Evolutionary conservation across 1,140 invertebrate genomes (phyloP).

Genomic region (Vollenhovia emeryi): DNA sequence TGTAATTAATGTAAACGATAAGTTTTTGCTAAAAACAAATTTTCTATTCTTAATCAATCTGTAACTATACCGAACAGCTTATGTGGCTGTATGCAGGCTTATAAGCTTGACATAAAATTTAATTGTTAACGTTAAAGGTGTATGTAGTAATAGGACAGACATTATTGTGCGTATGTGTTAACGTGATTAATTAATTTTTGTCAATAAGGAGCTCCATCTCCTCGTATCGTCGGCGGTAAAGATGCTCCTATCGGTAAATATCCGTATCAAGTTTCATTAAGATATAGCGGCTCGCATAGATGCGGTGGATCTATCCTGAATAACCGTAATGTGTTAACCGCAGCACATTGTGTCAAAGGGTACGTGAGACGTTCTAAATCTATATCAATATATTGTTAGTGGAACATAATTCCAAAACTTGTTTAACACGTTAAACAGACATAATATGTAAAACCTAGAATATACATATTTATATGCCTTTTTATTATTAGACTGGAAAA

Average conservation of each 20-base stretch:
- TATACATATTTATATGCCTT: too few species aligned
- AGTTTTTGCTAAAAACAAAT: not conserved
- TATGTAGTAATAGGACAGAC: not conserved
- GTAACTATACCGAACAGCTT: not conserved
- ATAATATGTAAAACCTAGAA: not conserved
- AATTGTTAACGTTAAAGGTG: not conserved
- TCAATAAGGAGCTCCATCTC: not conserved
- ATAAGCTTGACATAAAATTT: not conserved
- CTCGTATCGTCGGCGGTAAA: not conserved
- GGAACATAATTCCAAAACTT: not conserved
- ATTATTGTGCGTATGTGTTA: not conserved
- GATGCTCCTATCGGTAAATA: constrained; percentile 22
- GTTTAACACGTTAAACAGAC: not conserved
- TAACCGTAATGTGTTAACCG: not conserved
- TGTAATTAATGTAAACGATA: too few species aligned
- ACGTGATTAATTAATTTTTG: not conserved
- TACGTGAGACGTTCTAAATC: not conserved
- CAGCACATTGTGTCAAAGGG: not conserved
- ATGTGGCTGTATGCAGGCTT: not conserved
- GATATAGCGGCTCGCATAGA: not conserved
- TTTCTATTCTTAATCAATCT: not conserved
- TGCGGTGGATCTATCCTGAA: constrained; percentile 20
- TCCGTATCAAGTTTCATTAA: constrained; percentile 35
- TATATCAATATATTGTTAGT: not conserved
- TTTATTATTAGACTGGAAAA: not conserved